Conservation (phyloP, 2,888 invertebrate species). For the Pasiphila rectangulata region DNA sequence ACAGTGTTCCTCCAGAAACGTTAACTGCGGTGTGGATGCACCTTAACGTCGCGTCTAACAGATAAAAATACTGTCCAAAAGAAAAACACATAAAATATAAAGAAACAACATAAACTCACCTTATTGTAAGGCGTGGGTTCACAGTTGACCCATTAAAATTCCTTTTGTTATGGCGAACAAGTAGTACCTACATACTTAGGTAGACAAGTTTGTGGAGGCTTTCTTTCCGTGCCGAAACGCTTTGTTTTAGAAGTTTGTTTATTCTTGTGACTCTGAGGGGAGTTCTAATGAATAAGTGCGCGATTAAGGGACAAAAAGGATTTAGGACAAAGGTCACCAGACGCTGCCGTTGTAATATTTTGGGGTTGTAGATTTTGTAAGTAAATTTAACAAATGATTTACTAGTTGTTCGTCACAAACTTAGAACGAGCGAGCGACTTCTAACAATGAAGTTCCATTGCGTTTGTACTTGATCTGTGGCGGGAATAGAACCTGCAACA, state of each 20-base stretch:
- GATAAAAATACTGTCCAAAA: background rate
- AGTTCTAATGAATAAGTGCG: constrained; percentile 46
- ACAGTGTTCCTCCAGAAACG: too few species aligned
- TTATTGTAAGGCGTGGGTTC: constrained; percentile 26
- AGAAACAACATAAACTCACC: constrained; percentile 21
- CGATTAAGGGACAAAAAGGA: constrained; percentile 43
- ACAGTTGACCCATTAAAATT: constrained; percentile 36
- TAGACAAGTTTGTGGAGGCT: constrained; percentile 36
- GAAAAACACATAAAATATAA: background rate
- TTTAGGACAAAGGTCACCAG: constrained; percentile 40
- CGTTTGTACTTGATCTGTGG: too few species aligned
- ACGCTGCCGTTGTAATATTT: constrained; percentile 16
- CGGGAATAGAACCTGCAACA: too few species aligned
- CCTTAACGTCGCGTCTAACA: background rate
- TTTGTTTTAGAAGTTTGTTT: constrained; percentile 46
- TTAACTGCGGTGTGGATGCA: too few species aligned
- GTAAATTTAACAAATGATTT: too few species aligned
- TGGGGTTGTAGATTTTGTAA: constrained; percentile 16
- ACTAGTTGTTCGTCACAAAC: too few species aligned
- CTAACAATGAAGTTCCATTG: too few species aligned
- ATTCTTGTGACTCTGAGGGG: constrained; percentile 39
- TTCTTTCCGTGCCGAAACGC: constrained; percentile 37
- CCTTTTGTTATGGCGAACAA: constrained; percentile 32
- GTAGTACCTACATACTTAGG: constrained; percentile 25
- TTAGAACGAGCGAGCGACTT: too few species aligned